These are phyloP conservation scores for Actenoides hombroni DNA, from an alignment of 2,113 vertebrate genomes.

Conservation along the genomic window DNA sequence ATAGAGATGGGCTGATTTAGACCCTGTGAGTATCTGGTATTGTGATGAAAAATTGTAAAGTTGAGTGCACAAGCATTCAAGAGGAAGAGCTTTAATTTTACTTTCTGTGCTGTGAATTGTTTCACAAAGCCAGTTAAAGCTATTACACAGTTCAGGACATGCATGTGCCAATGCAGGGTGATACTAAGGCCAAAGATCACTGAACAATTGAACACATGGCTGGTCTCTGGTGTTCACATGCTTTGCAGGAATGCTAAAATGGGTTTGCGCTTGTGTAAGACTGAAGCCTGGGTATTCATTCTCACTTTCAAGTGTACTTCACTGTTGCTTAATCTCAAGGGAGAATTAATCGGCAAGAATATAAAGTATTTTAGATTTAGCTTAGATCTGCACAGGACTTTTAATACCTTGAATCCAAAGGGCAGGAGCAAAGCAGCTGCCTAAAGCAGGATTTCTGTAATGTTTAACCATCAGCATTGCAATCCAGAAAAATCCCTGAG, in stretches of 20 bases:
- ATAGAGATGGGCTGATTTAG: not conserved
- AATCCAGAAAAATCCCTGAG: not conserved
- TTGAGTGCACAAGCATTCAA: not conserved
- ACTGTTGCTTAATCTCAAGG: not conserved
- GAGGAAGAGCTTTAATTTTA: not conserved
- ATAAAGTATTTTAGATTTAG: not conserved
- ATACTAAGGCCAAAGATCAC: not conserved
- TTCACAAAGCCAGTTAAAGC: not conserved
- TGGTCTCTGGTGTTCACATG: fast-evolving
- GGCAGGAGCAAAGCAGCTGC: not conserved
- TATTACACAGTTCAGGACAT: not conserved
- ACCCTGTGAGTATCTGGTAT: not conserved
- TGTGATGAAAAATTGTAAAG: not conserved
- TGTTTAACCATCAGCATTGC: not conserved
- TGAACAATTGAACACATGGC: not conserved
- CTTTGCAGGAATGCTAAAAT: not conserved
- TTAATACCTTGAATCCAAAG: not conserved
- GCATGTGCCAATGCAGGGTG: not conserved
- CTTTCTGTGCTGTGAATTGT: not conserved
- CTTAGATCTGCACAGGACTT: not conserved
- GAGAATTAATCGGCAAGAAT: not conserved
- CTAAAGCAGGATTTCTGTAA: not conserved
- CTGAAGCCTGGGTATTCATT: not conserved
- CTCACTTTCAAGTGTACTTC: not conserved
- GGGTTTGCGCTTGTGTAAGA: not conserved